Percentiles rank a stretch among this genome's conserved stretches.
Conservation (phyloP, 2,797 vertebrate species). For the Sebastes hubbsi region DNA sequence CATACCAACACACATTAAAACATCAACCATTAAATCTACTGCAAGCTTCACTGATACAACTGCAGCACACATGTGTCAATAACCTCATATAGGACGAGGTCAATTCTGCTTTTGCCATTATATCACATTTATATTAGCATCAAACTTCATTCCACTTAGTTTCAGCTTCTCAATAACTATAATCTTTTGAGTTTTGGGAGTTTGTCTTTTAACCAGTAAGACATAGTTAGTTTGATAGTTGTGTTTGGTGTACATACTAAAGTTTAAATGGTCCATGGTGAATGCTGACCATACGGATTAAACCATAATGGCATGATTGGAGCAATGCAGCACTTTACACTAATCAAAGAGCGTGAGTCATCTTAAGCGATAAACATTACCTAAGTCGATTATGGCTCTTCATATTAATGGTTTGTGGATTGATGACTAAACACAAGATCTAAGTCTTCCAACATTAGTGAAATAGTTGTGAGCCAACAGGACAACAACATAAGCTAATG, state of each 20-base stretch:
- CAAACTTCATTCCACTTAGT: too few relatives aligned
- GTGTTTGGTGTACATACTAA: not conserved
- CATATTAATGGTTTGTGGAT: not conserved
- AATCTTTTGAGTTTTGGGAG: too few relatives aligned
- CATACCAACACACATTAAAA: not conserved
- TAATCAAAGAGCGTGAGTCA: too few relatives aligned
- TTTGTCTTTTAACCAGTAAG: too few relatives aligned
- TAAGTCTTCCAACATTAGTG: not conserved
- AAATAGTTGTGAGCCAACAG: not conserved
- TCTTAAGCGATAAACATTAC: not conserved
- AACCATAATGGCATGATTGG: too few relatives aligned
- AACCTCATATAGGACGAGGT: not conserved
- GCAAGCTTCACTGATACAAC: not conserved
- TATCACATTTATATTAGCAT: too few relatives aligned
- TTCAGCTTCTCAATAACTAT: too few relatives aligned
- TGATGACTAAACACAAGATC: not conserved
- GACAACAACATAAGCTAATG: not conserved
- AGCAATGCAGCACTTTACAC: too few relatives aligned
- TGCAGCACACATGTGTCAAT: not conserved
- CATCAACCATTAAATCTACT: not conserved
- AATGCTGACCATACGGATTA: too few relatives aligned
- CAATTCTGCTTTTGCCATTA: not conserved
- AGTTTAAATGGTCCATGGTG: not conserved
- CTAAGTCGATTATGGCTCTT: not conserved
- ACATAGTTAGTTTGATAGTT: not conserved